A percentile compares a stretch with the other conserved stretches of the same genome.
Conservation (phyloP, 1,140 invertebrate genomes). For the Plodia interpunctella region DNA sequence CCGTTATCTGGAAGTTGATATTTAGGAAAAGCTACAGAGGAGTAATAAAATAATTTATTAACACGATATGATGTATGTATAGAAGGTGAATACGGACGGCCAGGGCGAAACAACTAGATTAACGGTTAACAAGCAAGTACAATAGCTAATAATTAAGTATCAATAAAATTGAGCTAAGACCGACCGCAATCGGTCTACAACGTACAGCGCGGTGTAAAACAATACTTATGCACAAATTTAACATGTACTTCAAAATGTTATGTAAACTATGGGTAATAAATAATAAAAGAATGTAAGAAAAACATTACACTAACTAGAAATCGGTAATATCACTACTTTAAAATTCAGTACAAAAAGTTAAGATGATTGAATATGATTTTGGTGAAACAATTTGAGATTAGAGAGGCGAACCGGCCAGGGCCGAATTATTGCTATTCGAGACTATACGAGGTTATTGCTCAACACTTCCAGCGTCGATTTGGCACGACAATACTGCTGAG, state of each 20-base stretch:
- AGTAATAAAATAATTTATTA: slow-evolving; percentile 1
- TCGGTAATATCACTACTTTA: neutral
- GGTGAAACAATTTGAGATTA: slow-evolving; percentile 2
- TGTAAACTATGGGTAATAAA: slow-evolving; percentile 7
- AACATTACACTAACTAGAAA: neutral
- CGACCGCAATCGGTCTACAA: slow-evolving; percentile 29
- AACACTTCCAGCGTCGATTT: slow-evolving; percentile 37
- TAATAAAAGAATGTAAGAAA: neutral
- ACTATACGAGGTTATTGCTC: slow-evolving; percentile 50
- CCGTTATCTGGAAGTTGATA: neutral
- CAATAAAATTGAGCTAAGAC: slow-evolving; percentile 74
- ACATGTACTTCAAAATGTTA: slow-evolving; percentile 6
- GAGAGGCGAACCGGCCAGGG: slow-evolving; percentile 18
- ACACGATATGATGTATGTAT: neutral
- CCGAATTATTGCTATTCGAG: slow-evolving; percentile 48
- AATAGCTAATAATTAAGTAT: slow-evolving; percentile 56
- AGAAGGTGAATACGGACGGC: slow-evolving; percentile 14
- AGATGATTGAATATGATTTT: neutral
- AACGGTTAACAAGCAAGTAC: slow-evolving; percentile 63
- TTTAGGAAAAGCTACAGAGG: neutral
- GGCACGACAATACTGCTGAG: slow-evolving; percentile 45
- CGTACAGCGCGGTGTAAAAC: slow-evolving; percentile 8
- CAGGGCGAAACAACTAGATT: slow-evolving; percentile 28
- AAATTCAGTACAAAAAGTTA: neutral
- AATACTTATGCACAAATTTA: neutral